These are phyloP conservation scores for Melanostigma gelatinosum DNA, from an alignment of 2,113 vertebrate species.

Conservation along the genomic window DNA sequence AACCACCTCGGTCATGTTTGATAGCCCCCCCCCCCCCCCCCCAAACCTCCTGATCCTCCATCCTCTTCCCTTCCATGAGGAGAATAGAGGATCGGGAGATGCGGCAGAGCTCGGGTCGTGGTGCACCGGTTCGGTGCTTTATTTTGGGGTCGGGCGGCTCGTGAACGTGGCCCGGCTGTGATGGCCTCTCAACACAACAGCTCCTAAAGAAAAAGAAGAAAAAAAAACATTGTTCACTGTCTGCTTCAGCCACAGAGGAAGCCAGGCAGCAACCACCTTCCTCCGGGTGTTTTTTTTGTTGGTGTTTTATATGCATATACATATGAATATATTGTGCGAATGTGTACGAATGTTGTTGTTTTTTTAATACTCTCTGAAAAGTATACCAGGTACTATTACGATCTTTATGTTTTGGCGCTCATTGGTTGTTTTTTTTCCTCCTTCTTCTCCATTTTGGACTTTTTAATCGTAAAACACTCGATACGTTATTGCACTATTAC, in stretches of 20 bases:
- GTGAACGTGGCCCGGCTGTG: conserved; percentile 69
- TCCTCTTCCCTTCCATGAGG: conserved; percentile 58
- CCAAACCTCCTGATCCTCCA: conserved; percentile 61
- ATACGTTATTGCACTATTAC: conserved; percentile 76
- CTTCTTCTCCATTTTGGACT: conserved; percentile 66
- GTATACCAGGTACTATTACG: conserved; percentile 78
- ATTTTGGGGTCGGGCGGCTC: conserved; percentile 22
- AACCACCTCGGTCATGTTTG: conserved; percentile 67
- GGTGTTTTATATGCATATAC: conserved; percentile 85
- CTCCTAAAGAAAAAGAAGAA: conserved; percentile 70
- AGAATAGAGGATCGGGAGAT: conserved; percentile 62
- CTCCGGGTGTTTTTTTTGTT: conserved; percentile 79
- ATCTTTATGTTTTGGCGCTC: conserved; percentile 52
- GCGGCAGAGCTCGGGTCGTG: conserved; percentile 53
- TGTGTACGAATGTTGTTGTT: conserved; percentile 83
- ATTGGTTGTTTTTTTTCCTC: conserved; percentile 39
- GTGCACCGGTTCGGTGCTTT: conserved; percentile 56
- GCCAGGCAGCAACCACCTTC: conserved; percentile 75
- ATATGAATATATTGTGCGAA: conserved; percentile 85
- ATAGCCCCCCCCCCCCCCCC: conserved; percentile 38
- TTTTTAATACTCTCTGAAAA: conserved; percentile 77
- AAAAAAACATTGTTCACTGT: conserved; percentile 71
- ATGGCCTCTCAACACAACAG: conserved; percentile 81
- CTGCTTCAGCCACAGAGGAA: conserved; percentile 79
- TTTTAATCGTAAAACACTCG: conserved; percentile 69